Percentiles rank a stretch among this genome's conserved stretches.
These are phyloP conservation scores for Carposina sasakii DNA, from an alignment of 1,140 invertebrate genomes.

Conservation along the genomic window DNA sequence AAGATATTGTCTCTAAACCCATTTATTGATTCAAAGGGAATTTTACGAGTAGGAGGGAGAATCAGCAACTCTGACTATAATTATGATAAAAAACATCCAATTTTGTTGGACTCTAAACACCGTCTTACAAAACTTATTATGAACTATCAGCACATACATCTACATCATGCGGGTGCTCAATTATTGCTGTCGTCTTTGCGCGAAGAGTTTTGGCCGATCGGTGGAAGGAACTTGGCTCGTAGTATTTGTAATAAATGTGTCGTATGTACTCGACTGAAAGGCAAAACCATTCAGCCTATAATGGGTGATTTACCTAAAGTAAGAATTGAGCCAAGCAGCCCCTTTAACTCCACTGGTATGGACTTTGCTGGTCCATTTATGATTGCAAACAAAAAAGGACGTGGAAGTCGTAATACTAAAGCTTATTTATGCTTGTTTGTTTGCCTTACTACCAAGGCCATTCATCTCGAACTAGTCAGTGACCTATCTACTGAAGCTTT, in stretches of 20 bases:
- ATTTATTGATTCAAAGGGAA: conserved; percentile 3
- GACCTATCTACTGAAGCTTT: conserved; percentile 10
- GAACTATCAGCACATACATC: not conserved
- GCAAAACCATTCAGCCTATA: conserved; percentile 11
- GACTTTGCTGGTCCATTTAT: conserved; percentile 34
- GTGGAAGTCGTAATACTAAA: conserved; percentile 24
- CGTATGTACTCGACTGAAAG: conserved; percentile 2
- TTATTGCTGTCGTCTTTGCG: conserved; percentile 5
- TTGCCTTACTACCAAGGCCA: conserved; percentile 29
- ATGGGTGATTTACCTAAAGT: conserved; percentile 15
- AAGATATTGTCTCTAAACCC: not conserved
- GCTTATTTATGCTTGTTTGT: conserved; percentile 37
- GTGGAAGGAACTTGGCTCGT: conserved; percentile 9
- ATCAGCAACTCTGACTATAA: not conserved
- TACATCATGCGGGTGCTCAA: conserved; percentile 13
- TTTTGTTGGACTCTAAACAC: not conserved
- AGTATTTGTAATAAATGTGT: not conserved
- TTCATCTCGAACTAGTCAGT: conserved; percentile 28
- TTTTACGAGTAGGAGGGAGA: not conserved
- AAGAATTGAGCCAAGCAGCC: not conserved
- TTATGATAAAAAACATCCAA: conserved; percentile 2
- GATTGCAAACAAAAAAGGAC: conserved; percentile 24
- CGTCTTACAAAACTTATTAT: not conserved
- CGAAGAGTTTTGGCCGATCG: conserved; percentile 10
- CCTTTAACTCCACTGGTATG: conserved; percentile 21